Conservation (phyloP, 2,888 invertebrate species). For the Temnothorax rugatulus region DNA sequence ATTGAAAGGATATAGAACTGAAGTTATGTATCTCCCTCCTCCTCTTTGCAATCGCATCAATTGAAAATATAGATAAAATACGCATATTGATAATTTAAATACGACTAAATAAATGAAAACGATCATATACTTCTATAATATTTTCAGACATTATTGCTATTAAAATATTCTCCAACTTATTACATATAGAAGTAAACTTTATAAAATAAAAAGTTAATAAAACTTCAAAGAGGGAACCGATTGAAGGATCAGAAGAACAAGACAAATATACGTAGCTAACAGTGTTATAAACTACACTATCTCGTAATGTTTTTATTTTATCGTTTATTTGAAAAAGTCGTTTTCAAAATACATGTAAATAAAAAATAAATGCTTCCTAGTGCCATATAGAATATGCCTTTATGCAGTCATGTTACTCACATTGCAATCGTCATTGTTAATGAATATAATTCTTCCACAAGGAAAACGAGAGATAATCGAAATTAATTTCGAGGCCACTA, state of each 20-base stretch:
- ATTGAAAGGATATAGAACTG: not conserved
- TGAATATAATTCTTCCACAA: constrained; percentile 54
- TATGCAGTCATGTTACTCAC: constrained; percentile 62
- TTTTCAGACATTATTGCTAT: not conserved
- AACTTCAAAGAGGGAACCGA: not conserved
- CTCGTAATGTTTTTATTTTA: constrained; percentile 55
- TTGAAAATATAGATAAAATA: not conserved
- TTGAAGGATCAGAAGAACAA: not conserved
- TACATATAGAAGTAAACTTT: not conserved
- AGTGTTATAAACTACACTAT: not conserved
- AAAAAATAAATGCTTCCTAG: constrained; percentile 83
- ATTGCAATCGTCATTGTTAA: constrained; percentile 45
- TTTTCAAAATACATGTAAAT: constrained; percentile 82
- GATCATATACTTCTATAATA: not conserved
- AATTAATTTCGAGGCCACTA: constrained; percentile 74
- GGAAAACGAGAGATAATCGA: constrained; percentile 73
- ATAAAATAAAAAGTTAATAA: constrained; percentile 11
- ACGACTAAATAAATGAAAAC: not conserved
- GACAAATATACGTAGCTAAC: not conserved
- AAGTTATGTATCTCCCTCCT: not conserved
- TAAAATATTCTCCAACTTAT: not conserved
- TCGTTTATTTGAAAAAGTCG: constrained; percentile 81
- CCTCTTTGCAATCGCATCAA: not conserved
- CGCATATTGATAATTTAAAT: not conserved
- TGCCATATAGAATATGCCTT: constrained; percentile 79